Base-by-base conservation (phyloP, 2,797 vertebrate genomes). In the Pseudomugil tenellus region DNA sequence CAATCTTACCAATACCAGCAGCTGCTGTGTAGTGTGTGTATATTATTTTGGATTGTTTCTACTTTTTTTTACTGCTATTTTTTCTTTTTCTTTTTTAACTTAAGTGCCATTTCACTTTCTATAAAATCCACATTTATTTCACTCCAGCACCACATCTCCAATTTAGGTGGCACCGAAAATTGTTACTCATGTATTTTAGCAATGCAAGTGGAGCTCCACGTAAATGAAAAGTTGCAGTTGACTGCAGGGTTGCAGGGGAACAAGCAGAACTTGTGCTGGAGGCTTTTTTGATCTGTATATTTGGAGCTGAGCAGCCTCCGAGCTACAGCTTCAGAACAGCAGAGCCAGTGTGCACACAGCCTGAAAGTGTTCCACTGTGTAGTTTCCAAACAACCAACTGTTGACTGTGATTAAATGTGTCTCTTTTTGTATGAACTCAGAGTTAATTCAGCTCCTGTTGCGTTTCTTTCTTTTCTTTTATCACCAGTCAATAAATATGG, bases 221-320 rank as follows among this genome's bases (percentile, higher is more conserved):
- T 39, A 46, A 54, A 39, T 16, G 17, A 49, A 67, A 48, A 35
- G 49, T 13, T 58, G 66, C 72, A 65, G 43, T 28, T 61, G 16
- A 25, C 62, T 77, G 57, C 61, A 1, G 19, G 69, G 32, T 49
- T 62, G 21, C 46, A 79, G 51, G 57, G 70, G 76, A 66, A 91
- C 86, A 89, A 88, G 86, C 75, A 79, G 73, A 89, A 87, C 84
- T 90, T 90, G 86, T 91, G 74, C 73, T 28, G 74, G 53, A 71
- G 73, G 64, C 26, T 74, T 74, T 80, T 88, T 80, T 80, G 71
- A 87, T 82, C 77, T 53, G 72, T 79, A 64, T 81, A 85, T 90
- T 87, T 89, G 79, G 81, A 89, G 77, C 65, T 23, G 19, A 70
- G 74, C 59, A 55, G 77, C 74, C 35, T 77, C 67, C 1, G 43